Evolutionary conservation across 2,797 vertebrate genomes (phyloP).

Genomic region (Peromyscus eremicus): DNA sequence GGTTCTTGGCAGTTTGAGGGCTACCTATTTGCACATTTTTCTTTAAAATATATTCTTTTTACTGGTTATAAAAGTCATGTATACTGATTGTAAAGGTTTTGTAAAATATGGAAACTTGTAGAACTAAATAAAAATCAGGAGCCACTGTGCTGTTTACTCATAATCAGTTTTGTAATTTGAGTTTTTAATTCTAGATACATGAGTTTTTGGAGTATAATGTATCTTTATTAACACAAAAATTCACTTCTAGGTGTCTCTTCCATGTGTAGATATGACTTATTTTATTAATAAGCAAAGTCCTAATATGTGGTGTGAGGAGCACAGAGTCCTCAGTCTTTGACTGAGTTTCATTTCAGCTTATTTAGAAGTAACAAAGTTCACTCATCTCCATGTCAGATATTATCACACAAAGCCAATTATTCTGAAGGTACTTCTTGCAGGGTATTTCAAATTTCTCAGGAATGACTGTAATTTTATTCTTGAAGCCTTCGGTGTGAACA

Average conservation of each 20-base stretch:
- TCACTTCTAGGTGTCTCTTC: neutral
- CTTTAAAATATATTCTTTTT: constrained; percentile 16
- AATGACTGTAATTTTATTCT: neutral
- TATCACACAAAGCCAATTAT: neutral
- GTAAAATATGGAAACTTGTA: neutral
- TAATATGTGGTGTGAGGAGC: neutral
- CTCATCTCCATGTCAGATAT: neutral
- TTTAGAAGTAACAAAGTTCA: neutral
- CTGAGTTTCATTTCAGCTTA: neutral
- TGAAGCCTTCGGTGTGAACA: neutral
- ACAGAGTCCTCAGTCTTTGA: neutral
- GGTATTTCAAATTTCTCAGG: neutral
- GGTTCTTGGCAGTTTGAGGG: neutral
- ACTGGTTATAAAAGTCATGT: neutral
- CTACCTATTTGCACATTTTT: neutral
- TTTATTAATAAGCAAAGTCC: neutral
- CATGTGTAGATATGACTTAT: neutral
- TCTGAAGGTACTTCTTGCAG: neutral
- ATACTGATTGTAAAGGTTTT: constrained; percentile 16
- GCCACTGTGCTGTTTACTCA: neutral
- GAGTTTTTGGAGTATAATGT: neutral
- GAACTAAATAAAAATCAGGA: constrained; percentile 14
- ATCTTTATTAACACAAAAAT: neutral
- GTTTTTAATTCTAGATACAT: neutral
- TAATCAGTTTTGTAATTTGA: constrained; percentile 41